Percentiles rank a stretch among this genome's conserved stretches.
Conservation (phyloP, 2,113 vertebrate species). For the Natator depressus region DNA sequence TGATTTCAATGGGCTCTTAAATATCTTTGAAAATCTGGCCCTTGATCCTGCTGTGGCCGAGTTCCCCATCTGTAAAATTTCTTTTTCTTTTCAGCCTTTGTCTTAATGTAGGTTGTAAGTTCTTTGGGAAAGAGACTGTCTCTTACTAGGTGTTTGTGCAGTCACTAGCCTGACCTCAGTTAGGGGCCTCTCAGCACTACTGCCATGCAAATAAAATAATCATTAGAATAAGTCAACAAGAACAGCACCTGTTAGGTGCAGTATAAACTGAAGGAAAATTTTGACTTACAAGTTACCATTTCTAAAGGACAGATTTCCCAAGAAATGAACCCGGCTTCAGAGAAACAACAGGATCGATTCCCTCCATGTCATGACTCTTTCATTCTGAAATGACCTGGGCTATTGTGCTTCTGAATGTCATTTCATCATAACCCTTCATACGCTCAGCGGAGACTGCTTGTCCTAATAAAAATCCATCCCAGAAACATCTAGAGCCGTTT, state of each 20-base stretch:
- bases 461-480: background rate
- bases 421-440: background rate
- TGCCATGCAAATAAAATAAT: slow-evolving; percentile 51
- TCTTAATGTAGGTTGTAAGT: background rate
- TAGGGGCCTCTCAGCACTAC: background rate
- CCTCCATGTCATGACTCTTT: background rate
- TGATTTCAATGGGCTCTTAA: background rate
- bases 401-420: background rate
- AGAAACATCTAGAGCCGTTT: background rate
- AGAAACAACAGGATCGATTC: background rate
- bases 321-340: slow-evolving; percentile 19
- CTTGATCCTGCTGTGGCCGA: background rate
- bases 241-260: background rate
- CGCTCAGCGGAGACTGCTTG: background rate
- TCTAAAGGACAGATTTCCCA: slow-evolving; percentile 32
- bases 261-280: background rate
- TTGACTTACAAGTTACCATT: background rate
- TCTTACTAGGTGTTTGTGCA: background rate
- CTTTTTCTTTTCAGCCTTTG: background rate
- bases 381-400: background rate
- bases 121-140: background rate
- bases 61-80: slow-evolving; percentile 18
- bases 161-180: background rate
- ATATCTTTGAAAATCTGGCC: background rate
- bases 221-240: background rate